Percentiles rank a stretch among this genome's conserved stretches.
These are phyloP conservation scores for Coenonympha glycerion DNA, from an alignment of 2,888 invertebrate species.

Conservation along the genomic window DNA sequence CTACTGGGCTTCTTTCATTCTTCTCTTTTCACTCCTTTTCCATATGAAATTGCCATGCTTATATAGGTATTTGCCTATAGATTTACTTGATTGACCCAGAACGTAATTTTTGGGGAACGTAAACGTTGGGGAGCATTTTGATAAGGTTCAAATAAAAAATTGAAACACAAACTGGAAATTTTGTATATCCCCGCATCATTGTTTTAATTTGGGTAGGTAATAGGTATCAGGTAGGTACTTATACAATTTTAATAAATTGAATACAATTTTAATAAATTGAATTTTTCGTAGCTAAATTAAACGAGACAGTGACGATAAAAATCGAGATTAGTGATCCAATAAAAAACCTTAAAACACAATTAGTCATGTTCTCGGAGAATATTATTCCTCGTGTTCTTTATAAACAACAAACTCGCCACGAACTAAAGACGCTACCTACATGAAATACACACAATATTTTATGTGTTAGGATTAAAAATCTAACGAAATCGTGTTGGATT, in stretches of 20 bases:
- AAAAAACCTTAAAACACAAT: slow-evolving; percentile 17
- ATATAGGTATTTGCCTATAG: too few relatives aligned
- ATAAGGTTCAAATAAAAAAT: too few relatives aligned
- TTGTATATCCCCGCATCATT: too few relatives aligned
- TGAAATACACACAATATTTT: slow-evolving; percentile 19
- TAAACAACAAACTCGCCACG: slow-evolving; percentile 16
- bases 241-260: not conserved
- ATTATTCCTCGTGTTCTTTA: slow-evolving; percentile 3
- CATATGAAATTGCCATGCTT: too few relatives aligned
- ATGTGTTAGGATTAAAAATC: slow-evolving; percentile 27
- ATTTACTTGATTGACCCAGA: too few relatives aligned
- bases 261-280: not conserved
- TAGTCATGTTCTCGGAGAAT: slow-evolving; percentile 11
- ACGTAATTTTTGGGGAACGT: too few relatives aligned
- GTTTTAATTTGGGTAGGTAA: too few relatives aligned
- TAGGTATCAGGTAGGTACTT: too few relatives aligned
- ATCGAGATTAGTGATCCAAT: slow-evolving; percentile 8
- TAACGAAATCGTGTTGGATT: slow-evolving; percentile 42
- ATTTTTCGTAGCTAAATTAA: not conserved
- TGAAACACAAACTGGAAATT: too few relatives aligned
- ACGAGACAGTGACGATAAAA: slow-evolving; percentile 8
- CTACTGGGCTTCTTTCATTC: too few relatives aligned
- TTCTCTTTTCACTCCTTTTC: too few relatives aligned
- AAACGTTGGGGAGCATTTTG: too few relatives aligned
- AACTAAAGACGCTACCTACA: slow-evolving; percentile 20